phyloP scores from a whole-genome alignment of 2,888 invertebrate genomes.

The Microchrysa polita region DNA sequence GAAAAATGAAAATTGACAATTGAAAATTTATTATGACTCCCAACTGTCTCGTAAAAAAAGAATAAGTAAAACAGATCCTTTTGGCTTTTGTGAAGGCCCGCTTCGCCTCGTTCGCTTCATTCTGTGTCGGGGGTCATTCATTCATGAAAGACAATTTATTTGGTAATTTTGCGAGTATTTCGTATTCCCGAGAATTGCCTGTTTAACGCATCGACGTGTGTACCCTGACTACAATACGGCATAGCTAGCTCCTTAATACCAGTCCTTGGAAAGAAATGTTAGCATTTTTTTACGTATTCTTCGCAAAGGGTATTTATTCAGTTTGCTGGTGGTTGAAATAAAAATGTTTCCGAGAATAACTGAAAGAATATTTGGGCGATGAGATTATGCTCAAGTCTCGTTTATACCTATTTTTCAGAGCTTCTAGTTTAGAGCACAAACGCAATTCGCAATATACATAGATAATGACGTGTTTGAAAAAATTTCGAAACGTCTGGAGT shows the following conservation, averaged over 20 bases:
- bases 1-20: background rate
- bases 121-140: background rate
- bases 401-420: background rate
- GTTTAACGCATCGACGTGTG: background rate
- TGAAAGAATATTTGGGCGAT: conserved; percentile 18
- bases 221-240: conserved; percentile 23
- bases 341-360: conserved; percentile 28
- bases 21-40: conserved; percentile 15
- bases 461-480: too few relatives aligned
- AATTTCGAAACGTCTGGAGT: too few relatives aligned
- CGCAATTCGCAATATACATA: too few relatives aligned
- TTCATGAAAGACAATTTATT: conserved; percentile 14
- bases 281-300: too few relatives aligned
- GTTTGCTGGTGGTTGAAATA: background rate
- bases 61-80: conserved; percentile 28
- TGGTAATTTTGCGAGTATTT: background rate
- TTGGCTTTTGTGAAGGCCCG: conserved; percentile 11
- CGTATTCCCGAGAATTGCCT: background rate
- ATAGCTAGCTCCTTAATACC: background rate
- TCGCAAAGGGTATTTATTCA: too few relatives aligned
- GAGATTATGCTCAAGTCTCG: background rate
- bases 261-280: background rate
- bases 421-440: too few relatives aligned
- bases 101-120: conserved; percentile 1
- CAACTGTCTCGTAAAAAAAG: conserved; percentile 32